Evolutionary conservation across 2,113 vertebrate species (phyloP).

Genomic region (Cromileptes altivelis): DNA sequence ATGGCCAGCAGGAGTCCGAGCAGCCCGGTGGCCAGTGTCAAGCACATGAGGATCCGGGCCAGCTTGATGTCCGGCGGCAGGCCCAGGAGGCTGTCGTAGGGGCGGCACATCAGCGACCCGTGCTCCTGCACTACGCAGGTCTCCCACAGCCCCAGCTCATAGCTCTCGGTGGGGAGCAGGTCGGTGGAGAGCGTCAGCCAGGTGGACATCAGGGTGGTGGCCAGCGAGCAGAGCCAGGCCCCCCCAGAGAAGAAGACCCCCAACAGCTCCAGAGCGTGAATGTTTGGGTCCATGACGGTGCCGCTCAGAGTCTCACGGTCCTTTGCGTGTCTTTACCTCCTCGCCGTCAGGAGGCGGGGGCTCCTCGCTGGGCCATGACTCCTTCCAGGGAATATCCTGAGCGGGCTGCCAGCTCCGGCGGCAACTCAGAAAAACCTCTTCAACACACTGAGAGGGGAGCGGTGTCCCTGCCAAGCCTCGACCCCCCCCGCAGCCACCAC

Average conservation of each 20-base stretch:
- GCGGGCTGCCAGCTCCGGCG: neutral
- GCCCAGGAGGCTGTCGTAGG: conserved; percentile 67
- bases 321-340: neutral
- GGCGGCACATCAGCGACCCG: conserved; percentile 68
- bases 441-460: neutral
- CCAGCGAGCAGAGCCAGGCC: conserved; percentile 78
- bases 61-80: conserved; percentile 71
- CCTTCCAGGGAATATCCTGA: conserved; percentile 23
- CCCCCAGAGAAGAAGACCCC: conserved; percentile 65
- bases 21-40: conserved; percentile 55
- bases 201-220: conserved; percentile 77
- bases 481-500: neutral
- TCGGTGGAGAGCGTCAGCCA: conserved; percentile 81
- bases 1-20: conserved; percentile 71
- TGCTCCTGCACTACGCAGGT: conserved; percentile 76
- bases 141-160: conserved; percentile 82
- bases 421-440: neutral
- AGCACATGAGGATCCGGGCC: conserved; percentile 70
- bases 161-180: conserved; percentile 76
- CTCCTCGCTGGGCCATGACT: conserved; percentile 1
- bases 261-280: conserved; percentile 65
- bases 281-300: conserved; percentile 60
- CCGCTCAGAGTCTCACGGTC: neutral
- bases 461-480: too few species aligned
- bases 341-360: neutral